Evolutionary conservation across 1,140 invertebrate species (phyloP).

Genomic region (Formica selysi): DNA sequence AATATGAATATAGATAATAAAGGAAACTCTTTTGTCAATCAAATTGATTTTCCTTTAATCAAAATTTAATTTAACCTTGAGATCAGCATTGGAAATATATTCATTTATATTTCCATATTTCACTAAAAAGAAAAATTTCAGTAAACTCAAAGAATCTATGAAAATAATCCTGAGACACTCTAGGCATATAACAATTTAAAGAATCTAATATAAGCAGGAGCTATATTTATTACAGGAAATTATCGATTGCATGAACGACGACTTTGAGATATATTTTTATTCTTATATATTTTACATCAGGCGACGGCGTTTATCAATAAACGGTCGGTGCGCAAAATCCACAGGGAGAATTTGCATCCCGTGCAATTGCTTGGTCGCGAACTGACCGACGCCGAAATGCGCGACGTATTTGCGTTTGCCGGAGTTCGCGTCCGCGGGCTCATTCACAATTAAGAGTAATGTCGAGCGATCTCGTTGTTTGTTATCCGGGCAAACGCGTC

Average conservation of each 20-base stretch:
- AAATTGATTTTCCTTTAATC: background rate
- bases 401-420: constrained; percentile 40
- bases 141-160: background rate
- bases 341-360: constrained; percentile 26
- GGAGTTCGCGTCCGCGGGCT: constrained; percentile 4
- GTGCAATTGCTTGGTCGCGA: constrained; percentile 17
- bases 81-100: background rate
- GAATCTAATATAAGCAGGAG: background rate
- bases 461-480: constrained; percentile 44
- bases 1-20: background rate
- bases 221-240: background rate
- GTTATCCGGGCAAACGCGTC: constrained; percentile 33
- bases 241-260: background rate
- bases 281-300: too few relatives aligned
- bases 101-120: background rate
- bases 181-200: background rate
- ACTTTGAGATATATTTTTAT: background rate
- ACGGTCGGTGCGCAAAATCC: background rate
- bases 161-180: too few relatives aligned
- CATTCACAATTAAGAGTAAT: constrained; percentile 61
- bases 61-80: background rate
- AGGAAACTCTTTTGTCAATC: background rate
- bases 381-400: constrained; percentile 37
- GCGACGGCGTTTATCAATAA: constrained; percentile 30
- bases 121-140: constrained; percentile 1